A percentile compares a stretch with the other conserved stretches of the same genome.
Conservation (phyloP, 2,797 vertebrate species). For the Amphiprion clarkii region DNA sequence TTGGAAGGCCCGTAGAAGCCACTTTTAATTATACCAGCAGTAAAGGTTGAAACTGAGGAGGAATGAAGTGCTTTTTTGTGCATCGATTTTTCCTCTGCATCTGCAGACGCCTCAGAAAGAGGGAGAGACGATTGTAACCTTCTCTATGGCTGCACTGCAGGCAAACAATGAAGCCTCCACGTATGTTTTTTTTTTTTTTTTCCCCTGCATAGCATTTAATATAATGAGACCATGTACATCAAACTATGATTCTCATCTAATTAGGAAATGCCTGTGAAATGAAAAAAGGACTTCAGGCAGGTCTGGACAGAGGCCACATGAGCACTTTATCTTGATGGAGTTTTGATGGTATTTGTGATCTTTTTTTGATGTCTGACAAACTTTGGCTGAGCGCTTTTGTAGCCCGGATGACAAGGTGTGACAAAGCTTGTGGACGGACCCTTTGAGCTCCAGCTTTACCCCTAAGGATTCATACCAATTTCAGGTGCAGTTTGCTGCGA, state of each 20-base stretch:
- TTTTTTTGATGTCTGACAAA: conserved; percentile 67
- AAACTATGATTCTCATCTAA: conserved; percentile 67
- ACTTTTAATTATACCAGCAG: conserved; percentile 82
- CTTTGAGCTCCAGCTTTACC: conserved; percentile 21
- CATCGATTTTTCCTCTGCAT: conserved; percentile 78
- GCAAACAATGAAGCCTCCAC: conserved; percentile 40
- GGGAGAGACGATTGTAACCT: conserved; percentile 59
- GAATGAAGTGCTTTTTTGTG: conserved; percentile 78
- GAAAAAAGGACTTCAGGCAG: conserved; percentile 35
- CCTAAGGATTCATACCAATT: conserved; percentile 42
- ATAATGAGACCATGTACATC: conserved; percentile 61
- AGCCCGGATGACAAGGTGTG: conserved; percentile 42
- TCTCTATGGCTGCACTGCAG: conserved; percentile 64
- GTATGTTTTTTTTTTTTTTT: conserved; percentile 19
- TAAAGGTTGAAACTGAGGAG: conserved; percentile 81
- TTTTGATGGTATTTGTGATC: conserved; percentile 61
- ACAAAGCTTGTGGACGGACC: conserved; percentile 22
- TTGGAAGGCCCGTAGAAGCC: conserved; percentile 59
- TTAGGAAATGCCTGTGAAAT: conserved; percentile 63
- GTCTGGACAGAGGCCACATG: conserved; percentile 68
- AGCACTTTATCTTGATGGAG: conserved; percentile 65
- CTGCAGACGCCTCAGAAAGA: conserved; percentile 45
- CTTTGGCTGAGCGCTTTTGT: conserved; percentile 35
- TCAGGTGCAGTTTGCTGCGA: conserved; percentile 40
- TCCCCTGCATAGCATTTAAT: conserved; percentile 42